Percentiles rank a stretch among this genome's conserved stretches.
phyloP scores from a whole-genome alignment of 2,797 vertebrate species.

The Pygocentrus nattereri region DNA sequence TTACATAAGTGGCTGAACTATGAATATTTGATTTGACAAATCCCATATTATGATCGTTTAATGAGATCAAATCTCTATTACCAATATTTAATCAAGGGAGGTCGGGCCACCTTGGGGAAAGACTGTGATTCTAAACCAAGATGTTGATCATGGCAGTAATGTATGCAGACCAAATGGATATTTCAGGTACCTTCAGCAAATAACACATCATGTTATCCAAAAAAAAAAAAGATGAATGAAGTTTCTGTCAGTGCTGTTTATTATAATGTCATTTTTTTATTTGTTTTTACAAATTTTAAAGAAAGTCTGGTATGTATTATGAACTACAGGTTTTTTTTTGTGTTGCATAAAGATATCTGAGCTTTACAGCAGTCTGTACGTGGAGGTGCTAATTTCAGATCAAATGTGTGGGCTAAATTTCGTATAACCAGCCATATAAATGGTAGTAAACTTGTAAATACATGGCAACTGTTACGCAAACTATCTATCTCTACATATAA shows the following conservation, averaged over 20 bases:
- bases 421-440: too few species aligned
- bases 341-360: not conserved
- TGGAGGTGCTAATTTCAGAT: too few species aligned
- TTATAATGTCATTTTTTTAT: too few species aligned
- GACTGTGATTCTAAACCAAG: constrained; percentile 42
- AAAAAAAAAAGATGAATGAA: not conserved
- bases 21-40: constrained; percentile 66
- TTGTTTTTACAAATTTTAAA: too few species aligned
- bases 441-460: too few species aligned
- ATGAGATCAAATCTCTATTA: constrained; percentile 60
- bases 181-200: not conserved
- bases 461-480: too few species aligned
- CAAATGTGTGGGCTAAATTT: not conserved
- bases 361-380: not conserved
- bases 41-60: constrained; percentile 63
- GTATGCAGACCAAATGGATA: not conserved
- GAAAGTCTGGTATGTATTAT: not conserved
- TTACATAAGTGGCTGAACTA: constrained; percentile 49
- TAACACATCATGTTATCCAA: not conserved
- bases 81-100: constrained; percentile 61
- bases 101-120: constrained; percentile 45
- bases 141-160: not conserved
- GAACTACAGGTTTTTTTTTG: too few species aligned
- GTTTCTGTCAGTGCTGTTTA: not conserved
- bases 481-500: not conserved